These are phyloP conservation scores for Byasa hedistus DNA, from an alignment of 2,888 invertebrate species.

Conservation along the genomic window DNA sequence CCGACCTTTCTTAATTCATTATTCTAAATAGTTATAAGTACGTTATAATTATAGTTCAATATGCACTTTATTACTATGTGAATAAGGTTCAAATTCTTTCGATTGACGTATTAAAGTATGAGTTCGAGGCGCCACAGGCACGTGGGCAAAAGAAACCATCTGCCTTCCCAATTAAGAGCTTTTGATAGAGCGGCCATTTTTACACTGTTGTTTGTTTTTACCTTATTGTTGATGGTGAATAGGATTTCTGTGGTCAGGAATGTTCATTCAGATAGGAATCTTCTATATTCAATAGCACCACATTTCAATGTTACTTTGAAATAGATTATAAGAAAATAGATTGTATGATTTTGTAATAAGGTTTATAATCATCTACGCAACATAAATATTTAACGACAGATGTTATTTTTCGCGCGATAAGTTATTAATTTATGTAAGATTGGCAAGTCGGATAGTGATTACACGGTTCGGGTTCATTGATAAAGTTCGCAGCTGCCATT, in stretches of 20 bases:
- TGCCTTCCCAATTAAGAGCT: conserved; percentile 57
- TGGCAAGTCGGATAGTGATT: conserved; percentile 15
- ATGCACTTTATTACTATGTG: neutral
- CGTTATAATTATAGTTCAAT: conserved; percentile 1
- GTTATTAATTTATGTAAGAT: conserved; percentile 20
- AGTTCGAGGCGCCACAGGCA: conserved; percentile 49
- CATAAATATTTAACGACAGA: conserved; percentile 9
- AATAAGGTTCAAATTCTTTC: conserved; percentile 16
- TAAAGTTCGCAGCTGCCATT: conserved; percentile 24
- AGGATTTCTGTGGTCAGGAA: conserved; percentile 39
- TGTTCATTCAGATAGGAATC: conserved; percentile 42
- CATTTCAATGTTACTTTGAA: neutral
- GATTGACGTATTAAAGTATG: conserved; percentile 7
- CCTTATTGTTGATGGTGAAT: conserved; percentile 39
- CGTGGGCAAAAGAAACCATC: conserved; percentile 56
- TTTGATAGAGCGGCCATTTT: conserved; percentile 35
- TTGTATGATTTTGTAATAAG: neutral
- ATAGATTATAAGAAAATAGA: neutral
- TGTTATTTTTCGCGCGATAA: conserved; percentile 22
- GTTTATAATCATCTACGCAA: conserved; percentile 1
- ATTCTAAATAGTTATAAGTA: conserved; percentile 9
- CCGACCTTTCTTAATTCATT: conserved; percentile 20
- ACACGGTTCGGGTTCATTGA: conserved; percentile 14
- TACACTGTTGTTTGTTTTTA: conserved; percentile 41
- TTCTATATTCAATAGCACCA: conserved; percentile 13